Percentiles rank a stretch among this genome's conserved stretches.
Conservation (phyloP, 2,113 vertebrate species). For the Platysteira castanea region DNA sequence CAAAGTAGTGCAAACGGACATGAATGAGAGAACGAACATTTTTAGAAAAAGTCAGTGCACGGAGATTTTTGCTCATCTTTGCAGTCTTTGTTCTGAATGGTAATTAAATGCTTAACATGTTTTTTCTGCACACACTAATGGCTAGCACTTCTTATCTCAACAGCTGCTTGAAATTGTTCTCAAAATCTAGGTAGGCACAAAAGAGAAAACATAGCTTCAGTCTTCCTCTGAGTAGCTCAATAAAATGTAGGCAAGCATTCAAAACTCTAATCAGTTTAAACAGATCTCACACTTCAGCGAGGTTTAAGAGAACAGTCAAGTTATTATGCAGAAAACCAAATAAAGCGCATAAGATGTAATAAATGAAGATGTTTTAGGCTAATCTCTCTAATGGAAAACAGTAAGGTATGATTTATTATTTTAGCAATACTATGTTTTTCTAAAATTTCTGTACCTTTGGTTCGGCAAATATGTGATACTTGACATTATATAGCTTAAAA, state of each 20-base stretch:
- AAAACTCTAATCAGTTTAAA: slow-evolving; percentile 29
- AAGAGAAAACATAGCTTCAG: slow-evolving; percentile 9
- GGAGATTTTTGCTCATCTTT: background rate
- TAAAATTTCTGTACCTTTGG: slow-evolving; percentile 3
- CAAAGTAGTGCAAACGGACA: background rate
- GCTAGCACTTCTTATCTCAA: background rate
- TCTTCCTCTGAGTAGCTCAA: background rate
- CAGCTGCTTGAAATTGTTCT: background rate
- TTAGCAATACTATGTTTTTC: background rate
- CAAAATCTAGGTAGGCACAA: slow-evolving; percentile 38
- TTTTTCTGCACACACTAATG: background rate
- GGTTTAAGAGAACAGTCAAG: background rate
- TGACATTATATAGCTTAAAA: background rate
- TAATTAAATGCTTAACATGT: slow-evolving; percentile 27
- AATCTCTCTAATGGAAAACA: background rate
- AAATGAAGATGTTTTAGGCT: background rate
- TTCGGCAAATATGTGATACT: background rate
- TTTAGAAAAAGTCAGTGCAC: background rate
- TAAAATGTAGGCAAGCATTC: background rate
- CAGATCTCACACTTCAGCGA: background rate
- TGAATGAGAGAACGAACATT: slow-evolving; percentile 1
- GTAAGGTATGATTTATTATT: background rate
- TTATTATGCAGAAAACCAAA: background rate
- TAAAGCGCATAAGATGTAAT: slow-evolving; percentile 20
- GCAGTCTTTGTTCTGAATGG: background rate